These are phyloP conservation scores for Struthidea cinerea DNA, from an alignment of 2,113 vertebrate species.

Conservation along the genomic window DNA sequence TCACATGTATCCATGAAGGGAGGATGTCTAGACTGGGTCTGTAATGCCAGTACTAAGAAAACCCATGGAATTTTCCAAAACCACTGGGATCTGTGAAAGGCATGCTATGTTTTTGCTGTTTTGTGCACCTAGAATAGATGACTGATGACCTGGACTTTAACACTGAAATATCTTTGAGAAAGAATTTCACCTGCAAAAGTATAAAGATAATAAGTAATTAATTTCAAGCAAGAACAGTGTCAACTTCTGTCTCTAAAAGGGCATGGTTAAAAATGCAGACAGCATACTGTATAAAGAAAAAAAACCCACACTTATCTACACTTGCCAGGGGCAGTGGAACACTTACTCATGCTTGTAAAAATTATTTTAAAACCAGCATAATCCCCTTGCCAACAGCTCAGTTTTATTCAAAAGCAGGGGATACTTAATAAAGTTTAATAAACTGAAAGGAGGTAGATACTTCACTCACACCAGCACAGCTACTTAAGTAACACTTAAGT, in stretches of 20 bases:
- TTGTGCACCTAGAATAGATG: neutral
- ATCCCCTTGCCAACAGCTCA: neutral
- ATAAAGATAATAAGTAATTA: neutral
- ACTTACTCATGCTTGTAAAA: neutral
- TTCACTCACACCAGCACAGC: neutral
- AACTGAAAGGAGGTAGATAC: neutral
- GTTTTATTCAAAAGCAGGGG: neutral
- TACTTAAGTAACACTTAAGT: neutral
- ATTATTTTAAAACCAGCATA: neutral
- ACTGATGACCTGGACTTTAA: neutral
- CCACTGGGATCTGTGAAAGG: neutral
- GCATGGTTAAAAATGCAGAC: neutral
- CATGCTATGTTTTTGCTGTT: neutral
- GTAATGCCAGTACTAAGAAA: neutral
- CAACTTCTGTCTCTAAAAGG: neutral
- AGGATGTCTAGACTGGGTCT: neutral
- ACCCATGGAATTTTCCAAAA: conserved; percentile 6
- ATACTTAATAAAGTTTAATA: neutral
- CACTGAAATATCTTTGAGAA: neutral
- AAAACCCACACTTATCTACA: neutral
- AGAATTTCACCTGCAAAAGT: neutral
- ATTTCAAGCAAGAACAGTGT: neutral
- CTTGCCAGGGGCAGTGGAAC: neutral
- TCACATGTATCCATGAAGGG: neutral
- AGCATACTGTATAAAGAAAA: neutral